A percentile compares a stretch with the other conserved stretches of the same genome.
Evolutionary conservation across 2,113 vertebrate species (phyloP).

Genomic region (Colius striatus): DNA sequence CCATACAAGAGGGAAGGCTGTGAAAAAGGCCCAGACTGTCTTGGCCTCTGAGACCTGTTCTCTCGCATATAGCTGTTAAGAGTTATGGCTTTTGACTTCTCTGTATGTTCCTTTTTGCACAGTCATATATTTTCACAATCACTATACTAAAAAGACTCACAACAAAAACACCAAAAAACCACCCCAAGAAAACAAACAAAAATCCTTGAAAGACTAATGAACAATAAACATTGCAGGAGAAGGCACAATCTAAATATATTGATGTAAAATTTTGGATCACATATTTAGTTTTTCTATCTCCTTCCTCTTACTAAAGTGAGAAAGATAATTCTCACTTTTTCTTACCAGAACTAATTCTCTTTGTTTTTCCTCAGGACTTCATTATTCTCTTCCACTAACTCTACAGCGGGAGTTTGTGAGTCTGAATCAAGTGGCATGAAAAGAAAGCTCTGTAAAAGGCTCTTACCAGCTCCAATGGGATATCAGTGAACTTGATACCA

Average conservation of each 20-base stretch:
- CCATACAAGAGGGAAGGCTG: neutral
- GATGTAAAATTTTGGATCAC: neutral
- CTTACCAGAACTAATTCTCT: neutral
- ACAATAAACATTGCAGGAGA: rapidly evolving
- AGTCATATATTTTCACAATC: neutral
- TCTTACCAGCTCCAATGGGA: neutral
- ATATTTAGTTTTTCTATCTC: neutral
- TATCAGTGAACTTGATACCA: neutral
- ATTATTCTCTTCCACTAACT: neutral
- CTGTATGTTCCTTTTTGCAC: neutral
- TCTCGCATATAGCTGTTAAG: neutral
- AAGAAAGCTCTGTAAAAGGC: neutral
- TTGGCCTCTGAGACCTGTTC: neutral
- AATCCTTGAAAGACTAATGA: neutral
- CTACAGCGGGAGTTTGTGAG: neutral
- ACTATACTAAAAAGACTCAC: neutral
- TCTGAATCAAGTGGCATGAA: neutral
- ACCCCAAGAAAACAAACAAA: neutral
- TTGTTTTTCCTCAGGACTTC: neutral
- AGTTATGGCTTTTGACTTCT: neutral
- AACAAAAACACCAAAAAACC: neutral
- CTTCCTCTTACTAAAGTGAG: neutral
- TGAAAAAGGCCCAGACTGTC: neutral
- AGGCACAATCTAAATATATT: neutral
- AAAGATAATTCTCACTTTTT: rapidly evolving